phyloP scores from a whole-genome alignment of 1,140 invertebrate species.

The Planococcus citri region DNA sequence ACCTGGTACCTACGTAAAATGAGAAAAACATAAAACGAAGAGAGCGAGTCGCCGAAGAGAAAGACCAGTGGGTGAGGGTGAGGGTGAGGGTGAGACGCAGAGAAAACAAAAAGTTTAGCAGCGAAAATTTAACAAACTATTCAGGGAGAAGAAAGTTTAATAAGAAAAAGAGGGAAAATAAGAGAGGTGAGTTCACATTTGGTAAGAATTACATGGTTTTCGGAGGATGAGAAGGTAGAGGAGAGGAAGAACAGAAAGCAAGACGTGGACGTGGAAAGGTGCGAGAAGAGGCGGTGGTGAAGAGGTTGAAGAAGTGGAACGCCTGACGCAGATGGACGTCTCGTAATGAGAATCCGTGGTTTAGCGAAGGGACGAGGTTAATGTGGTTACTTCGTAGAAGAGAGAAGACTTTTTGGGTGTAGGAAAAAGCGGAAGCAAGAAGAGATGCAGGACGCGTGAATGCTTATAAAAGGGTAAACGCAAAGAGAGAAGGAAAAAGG shows the following conservation, averaged over 20 bases:
- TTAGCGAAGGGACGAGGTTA: constrained; percentile 17
- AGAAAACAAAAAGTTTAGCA: not conserved
- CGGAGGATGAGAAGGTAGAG: not conserved
- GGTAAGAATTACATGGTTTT: constrained; percentile 14
- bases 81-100: not conserved
- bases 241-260: not conserved
- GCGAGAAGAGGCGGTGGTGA: not conserved
- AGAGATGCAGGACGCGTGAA: not conserved
- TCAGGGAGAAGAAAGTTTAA: not conserved
- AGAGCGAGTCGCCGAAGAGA: not conserved
- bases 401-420: not conserved
- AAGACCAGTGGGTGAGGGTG: not conserved
- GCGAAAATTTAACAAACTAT: not conserved
- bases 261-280: not conserved
- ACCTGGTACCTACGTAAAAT: too few species aligned
- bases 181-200: constrained; percentile 19
- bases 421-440: not conserved
- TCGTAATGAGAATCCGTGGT: constrained; percentile 18
- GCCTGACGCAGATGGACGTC: constrained; percentile 16
- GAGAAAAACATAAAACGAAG: not conserved
- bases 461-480: not conserved
- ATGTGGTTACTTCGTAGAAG: constrained; percentile 17
- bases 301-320: not conserved
- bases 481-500: not conserved
- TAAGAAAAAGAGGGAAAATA: constrained; percentile 13